Evolutionary conservation across 2,888 invertebrate species (phyloP).

Genomic region (Drosophila meridiana): DNA sequence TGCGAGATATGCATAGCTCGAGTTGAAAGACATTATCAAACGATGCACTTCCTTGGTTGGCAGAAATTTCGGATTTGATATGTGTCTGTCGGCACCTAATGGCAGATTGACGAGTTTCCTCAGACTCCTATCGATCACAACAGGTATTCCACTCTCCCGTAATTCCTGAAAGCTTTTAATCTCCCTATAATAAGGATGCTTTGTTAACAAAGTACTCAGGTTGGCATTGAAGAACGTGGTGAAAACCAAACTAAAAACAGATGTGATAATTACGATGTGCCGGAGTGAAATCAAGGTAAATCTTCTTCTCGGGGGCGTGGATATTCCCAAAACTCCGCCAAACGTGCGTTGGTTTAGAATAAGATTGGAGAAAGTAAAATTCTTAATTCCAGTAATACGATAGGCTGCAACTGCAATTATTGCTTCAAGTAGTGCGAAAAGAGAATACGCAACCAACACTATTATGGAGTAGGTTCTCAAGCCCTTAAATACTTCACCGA

Average conservation of each 20-base stretch:
- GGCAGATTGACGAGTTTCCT: neutral
- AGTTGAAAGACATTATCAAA: neutral
- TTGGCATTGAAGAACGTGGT: neutral
- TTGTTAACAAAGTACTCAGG: neutral
- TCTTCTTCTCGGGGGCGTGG: neutral
- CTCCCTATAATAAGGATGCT: neutral
- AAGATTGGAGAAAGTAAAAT: neutral
- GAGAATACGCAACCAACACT: constrained; percentile 30
- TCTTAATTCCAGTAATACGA: neutral
- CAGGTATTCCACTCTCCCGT: neutral
- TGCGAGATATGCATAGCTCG: neutral
- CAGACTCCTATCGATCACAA: neutral
- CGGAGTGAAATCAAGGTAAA: neutral
- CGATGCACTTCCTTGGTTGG: neutral
- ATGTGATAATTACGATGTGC: neutral
- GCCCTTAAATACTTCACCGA: constrained; percentile 28
- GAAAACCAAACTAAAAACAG: neutral
- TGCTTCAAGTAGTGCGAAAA: constrained; percentile 29
- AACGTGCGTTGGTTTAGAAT: constrained; percentile 25
- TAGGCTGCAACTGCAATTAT: constrained; percentile 3
- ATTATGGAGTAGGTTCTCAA: constrained; percentile 14
- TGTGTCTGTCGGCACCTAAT: no score
- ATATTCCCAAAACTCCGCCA: neutral
- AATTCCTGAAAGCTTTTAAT: neutral
- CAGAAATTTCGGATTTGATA: neutral